Evolutionary conservation across 2,888 invertebrate species (phyloP).

Genomic region (Barypeithes pellucidus): DNA sequence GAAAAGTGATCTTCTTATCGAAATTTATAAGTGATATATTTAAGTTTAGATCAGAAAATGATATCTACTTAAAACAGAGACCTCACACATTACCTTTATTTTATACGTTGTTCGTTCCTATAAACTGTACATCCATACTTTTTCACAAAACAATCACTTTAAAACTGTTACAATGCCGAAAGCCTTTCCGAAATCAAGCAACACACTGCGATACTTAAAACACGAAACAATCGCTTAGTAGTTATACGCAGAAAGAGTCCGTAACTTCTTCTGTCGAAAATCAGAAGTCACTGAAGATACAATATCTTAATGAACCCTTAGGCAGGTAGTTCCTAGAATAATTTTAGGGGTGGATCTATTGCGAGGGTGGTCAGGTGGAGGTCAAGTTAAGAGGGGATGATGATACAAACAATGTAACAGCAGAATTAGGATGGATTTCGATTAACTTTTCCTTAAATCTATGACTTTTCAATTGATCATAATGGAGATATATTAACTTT

Average conservation of each 20-base stretch:
- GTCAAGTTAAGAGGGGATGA: constrained; percentile 18
- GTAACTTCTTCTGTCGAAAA: constrained; percentile 1
- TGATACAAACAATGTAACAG: neutral
- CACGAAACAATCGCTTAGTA: neutral
- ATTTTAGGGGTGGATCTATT: constrained; percentile 8
- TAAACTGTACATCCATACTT: neutral
- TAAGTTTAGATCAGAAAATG: no score
- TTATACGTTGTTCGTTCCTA: neutral
- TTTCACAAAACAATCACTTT: neutral
- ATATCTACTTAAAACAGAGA: no score
- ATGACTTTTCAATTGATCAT: neutral
- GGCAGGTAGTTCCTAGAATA: constrained; percentile 14
- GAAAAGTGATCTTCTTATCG: no score
- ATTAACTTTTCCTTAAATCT: constrained; percentile 2
- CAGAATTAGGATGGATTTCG: neutral
- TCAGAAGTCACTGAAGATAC: constrained; percentile 11
- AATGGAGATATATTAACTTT: neutral
- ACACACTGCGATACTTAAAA: neutral
- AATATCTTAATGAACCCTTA: constrained; percentile 4
- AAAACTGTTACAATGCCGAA: neutral
- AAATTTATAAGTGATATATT: no score
- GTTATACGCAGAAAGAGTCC: neutral
- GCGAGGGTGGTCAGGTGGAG: constrained; percentile 24
- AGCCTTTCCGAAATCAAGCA: neutral
- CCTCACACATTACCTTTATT: neutral